Percentiles rank a stretch among this genome's conserved stretches.
Conservation (phyloP, 2,113 vertebrate species). For the Pogona vitticeps region DNA sequence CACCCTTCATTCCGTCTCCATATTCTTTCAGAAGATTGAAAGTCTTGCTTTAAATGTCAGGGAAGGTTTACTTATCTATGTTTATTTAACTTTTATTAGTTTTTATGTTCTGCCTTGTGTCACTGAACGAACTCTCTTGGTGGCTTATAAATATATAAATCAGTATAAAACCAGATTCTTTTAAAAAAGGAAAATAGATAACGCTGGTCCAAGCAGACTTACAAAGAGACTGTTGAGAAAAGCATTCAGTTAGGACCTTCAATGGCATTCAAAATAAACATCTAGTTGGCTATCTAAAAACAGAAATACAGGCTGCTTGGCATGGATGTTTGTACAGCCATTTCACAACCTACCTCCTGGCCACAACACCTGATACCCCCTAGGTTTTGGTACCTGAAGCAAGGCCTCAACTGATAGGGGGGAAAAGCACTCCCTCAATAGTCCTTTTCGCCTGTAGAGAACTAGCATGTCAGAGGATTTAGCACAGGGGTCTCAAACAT, state of each 20-base stretch:
- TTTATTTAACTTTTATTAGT: background rate
- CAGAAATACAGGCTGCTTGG: background rate
- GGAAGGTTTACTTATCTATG: background rate
- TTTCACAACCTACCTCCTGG: background rate
- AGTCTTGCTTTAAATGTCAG: background rate
- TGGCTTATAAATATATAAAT: background rate
- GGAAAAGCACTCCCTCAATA: background rate
- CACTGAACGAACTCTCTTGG: too few relatives aligned
- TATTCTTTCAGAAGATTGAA: background rate
- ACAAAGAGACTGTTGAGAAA: background rate
- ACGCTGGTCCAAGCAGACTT: background rate
- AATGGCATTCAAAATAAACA: background rate
- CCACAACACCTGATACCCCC: background rate
- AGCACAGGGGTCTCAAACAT: too few relatives aligned
- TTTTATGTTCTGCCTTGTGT: background rate
- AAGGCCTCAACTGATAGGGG: too few relatives aligned
- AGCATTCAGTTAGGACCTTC: background rate
- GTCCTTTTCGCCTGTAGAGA: background rate
- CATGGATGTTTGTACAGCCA: background rate
- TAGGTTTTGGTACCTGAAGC: background rate
- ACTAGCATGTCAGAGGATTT: background rate
- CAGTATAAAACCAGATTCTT: background rate
- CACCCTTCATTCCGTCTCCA: too few relatives aligned
- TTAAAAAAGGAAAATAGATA: background rate
- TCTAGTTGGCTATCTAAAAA: background rate